Base-by-base conservation (phyloP, 2,113 vertebrate genomes). In the Macquaria australasica region DNA sequence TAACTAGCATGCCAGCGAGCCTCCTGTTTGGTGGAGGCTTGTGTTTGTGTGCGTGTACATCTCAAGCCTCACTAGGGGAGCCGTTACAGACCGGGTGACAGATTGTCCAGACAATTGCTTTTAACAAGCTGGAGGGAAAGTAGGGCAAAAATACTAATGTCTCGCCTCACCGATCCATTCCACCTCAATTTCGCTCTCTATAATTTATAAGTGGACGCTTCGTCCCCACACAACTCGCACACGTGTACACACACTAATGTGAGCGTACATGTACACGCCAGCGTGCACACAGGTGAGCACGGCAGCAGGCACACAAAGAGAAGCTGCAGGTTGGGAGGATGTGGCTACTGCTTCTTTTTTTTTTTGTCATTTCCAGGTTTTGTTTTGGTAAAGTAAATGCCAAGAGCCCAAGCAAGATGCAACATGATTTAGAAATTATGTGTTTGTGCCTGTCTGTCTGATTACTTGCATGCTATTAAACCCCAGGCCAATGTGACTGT, bases 81-180 rank as follows among this genome's bases (percentile, higher is more conserved):
- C 84, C 51, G 71, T 88, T 91, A 85, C 79, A 87, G 87, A 86
- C 91, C 76, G 71, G 86, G 84, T 95, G 95, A 96, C 93, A 95
- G 93, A 96, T 95, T 93, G 93, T 92, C 91, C 88, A 93, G 93
- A 95, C 95, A 93, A 96, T 94, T 94, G 92, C 88, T 94, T 95
- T 95, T 96, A 96, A 95, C 95, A 94, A 95, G 95, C 94, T 93
- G 79, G 75, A 93, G 88, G 92, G 87, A 95, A 95, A 94, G 89
- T 95, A 91, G 95, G 94, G 84, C 94, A 94, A 81, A 95, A 94
- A 93, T 94, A 95, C 93, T 92, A 90, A 95, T 94, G 90, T 93
- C 67, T 91, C 69, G 81, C 93, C 89, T 94, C 91, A 91, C 41
- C 64, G 86, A 94, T 95, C 94, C 88, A 92, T 94, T 93, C 90